Base-by-base conservation (phyloP, 1,140 invertebrate genomes). In the Drosophila athabasca region DNA sequence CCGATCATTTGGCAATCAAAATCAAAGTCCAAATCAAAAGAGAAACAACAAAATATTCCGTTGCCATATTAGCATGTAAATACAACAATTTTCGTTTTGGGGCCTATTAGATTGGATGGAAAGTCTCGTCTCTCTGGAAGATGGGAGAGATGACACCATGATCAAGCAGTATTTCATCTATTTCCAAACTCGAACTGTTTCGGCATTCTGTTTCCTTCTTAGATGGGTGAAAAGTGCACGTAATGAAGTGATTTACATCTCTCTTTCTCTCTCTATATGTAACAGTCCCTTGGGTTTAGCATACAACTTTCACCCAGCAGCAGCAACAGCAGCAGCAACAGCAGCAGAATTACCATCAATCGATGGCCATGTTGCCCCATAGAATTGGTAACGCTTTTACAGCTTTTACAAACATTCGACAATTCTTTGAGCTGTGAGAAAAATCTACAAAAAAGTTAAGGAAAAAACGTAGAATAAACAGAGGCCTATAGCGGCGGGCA, bases 231-330 rank as follows among this genome's bases (percentile, higher is more conserved):
- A 1, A 9, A 19, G 24, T 13, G 19, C 44, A 44, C 35, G 41
- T 41, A 26, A 13, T 58, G 67, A 24, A 48, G 57, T 61, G 49
- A 60, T 57, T 54, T 52, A 41, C 50, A 54, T 60, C 54, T 60
- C 54, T 19, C 17, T 19, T 19, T 19, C 17, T 19, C 17, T 51
- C 9, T 15, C 50, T 44, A 48, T 44, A 48, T 66, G 60, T 60
- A 55, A 59, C 55, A 52, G 48, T 68, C 35, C 11, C 8, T 39
- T 26, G 24, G 8, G 11, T 50, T 65, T 54, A 62, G 66, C 58
- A 49, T 35, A 52, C 41, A 84, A 84, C 80, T 84, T 84, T 84
- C 80, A 84, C 80, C 80, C 66, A 75, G 54, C 53, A 48, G 53
- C 54, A 49, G 64, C 49, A 29, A 52, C 48, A 58, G 53, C 26